phyloP scores from a whole-genome alignment of 2,888 invertebrate genomes.

The Zaprionus lineosus region DNA sequence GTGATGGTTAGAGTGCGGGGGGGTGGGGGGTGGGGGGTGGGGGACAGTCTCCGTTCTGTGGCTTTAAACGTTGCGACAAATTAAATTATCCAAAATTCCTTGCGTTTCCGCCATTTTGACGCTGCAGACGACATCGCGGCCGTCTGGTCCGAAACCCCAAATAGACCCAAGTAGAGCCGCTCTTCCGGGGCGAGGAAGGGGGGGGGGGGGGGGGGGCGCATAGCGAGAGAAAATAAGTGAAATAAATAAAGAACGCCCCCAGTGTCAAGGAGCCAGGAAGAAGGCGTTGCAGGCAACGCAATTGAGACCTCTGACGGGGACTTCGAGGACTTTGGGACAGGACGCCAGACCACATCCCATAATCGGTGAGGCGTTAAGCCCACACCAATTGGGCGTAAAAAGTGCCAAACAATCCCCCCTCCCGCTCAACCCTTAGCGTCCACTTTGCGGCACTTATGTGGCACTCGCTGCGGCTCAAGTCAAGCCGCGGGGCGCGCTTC shows the following conservation, averaged over 20 bases:
- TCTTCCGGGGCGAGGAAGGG: no score
- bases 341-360: slow-evolving; percentile 25
- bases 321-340: slow-evolving; percentile 41
- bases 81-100: slow-evolving; percentile 52
- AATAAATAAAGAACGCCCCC: slow-evolving; percentile 47
- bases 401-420: slow-evolving; percentile 29
- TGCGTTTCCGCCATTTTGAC: slow-evolving; percentile 68
- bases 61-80: slow-evolving; percentile 47
- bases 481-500: slow-evolving; percentile 41
- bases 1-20: no score
- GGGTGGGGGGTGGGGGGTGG: no score
- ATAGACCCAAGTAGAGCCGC: no score
- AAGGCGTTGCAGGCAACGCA: slow-evolving; percentile 71
- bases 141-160: slow-evolving; percentile 49
- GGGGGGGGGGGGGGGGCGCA: not conserved
- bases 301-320: slow-evolving; percentile 63
- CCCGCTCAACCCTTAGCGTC: slow-evolving; percentile 27
- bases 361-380: slow-evolving; percentile 79
- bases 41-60: no score
- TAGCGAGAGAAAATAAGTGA: slow-evolving; percentile 6
- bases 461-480: slow-evolving; percentile 37
- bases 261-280: slow-evolving; percentile 70
- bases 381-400: slow-evolving; percentile 80
- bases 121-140: slow-evolving; percentile 16
- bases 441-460: slow-evolving; percentile 65